Base-by-base conservation (phyloP, 92 coral and sea anemone species). In the Meandrina meandrites region DNA sequence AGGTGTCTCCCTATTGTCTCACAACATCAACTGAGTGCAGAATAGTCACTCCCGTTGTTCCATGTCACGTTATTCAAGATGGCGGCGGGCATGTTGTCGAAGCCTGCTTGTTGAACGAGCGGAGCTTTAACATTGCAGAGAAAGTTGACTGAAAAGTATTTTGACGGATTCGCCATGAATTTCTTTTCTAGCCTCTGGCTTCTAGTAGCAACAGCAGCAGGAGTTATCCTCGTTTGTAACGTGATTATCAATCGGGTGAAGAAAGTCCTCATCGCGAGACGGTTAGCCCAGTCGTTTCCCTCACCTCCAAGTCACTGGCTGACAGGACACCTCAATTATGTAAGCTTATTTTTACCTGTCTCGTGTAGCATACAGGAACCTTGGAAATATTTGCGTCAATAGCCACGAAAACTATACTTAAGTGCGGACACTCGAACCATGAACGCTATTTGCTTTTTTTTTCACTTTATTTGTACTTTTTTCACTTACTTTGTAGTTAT, bases 231-330 rank as follows among this genome's bases (percentile, higher is more conserved):
- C 66, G 7, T 78, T 78, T 51, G 81, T 31, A 78, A 53, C 17
- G 40, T 27, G 62, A 3, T 78, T 28, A 78, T 78, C 13, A 18
- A 37, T 10, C 42, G 51, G 16, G 36, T 48, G 24, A 78, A 78
- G 64, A 78, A 53, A 51, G 27, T 27, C 57, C 81, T 42, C 64
- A 1, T 14, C 11, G 66, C n/a, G 7, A 78, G 81, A 54, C 28
- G 12, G 64, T 67, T 78, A 8, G 64, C 81, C 17, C 27, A 11
- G 24, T 53, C 31, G 40, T 78, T 78, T 28, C 81, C 81, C 42
- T 78, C 81, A 28, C 42, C 67, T 50, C 81, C 81, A n/a, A 78
- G 67, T 19, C 64, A 78, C 81, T 78, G 81, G 81, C 32, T 78
- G 15, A 78, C 81, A 15, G 67, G 67, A 32, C 81, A 78, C 37